Conservation (phyloP, 2,797 vertebrate species). For the Chrosomus eos region DNA sequence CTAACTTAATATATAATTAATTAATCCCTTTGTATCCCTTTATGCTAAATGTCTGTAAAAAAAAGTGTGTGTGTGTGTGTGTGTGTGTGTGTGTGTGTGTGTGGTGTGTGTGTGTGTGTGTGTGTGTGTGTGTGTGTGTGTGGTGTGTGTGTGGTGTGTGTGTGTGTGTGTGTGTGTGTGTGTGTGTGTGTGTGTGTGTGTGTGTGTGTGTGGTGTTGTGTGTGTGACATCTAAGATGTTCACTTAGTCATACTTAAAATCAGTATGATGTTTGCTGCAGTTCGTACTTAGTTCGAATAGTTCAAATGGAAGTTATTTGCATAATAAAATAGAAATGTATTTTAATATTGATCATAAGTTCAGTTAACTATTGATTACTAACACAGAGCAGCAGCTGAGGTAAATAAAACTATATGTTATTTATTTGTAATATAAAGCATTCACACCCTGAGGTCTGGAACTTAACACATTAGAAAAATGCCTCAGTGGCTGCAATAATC, state of each 20-base stretch:
- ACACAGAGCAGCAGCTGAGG: slow-evolving; percentile 4
- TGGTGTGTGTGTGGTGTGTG: too few relatives aligned
- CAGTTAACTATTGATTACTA: neutral
- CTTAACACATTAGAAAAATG: slow-evolving; percentile 50
- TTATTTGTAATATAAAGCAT: slow-evolving; percentile 37
- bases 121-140: too few relatives aligned
- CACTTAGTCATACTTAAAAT: slow-evolving; percentile 1
- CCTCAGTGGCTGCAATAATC: slow-evolving; percentile 73
- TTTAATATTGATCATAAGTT: neutral
- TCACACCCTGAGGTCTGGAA: slow-evolving; percentile 35
- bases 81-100: too few relatives aligned
- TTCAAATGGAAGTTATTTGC: neutral
- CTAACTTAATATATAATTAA: neutral
- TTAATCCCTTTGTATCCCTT: too few relatives aligned
- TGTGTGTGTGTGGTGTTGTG: neutral
- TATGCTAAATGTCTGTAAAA: too few relatives aligned
- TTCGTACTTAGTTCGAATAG: neutral
- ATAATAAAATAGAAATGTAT: neutral
- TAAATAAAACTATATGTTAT: slow-evolving; percentile 6
- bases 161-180: too few relatives aligned
- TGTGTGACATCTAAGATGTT: neutral
- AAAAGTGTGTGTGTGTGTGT: too few relatives aligned
- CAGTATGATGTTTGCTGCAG: neutral
- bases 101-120: too few relatives aligned
- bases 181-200: too few relatives aligned